These are phyloP conservation scores for Odocoileus virginianus DNA, from an alignment of 2,113 vertebrate species.

Conservation along the genomic window DNA sequence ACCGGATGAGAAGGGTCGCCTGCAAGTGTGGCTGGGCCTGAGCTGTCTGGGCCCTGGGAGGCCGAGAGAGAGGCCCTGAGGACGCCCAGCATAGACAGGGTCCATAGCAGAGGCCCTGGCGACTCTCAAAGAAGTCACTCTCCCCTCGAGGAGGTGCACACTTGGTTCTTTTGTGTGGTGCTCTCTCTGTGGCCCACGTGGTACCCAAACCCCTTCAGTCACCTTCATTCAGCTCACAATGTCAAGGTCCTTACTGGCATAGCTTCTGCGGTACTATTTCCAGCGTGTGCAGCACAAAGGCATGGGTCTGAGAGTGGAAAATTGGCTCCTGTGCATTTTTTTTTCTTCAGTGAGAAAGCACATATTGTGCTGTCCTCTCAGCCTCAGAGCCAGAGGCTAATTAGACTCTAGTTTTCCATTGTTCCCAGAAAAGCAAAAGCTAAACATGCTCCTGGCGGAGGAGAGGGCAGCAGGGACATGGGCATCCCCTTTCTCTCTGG, in stretches of 20 bases:
- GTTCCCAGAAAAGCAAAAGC: slow-evolving; percentile 11
- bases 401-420: background rate
- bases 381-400: slow-evolving; percentile 7
- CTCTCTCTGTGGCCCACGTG: background rate
- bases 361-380: background rate
- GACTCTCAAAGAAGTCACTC: background rate
- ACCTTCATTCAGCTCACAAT: accelerated
- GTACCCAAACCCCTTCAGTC: background rate
- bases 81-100: accelerated
- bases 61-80: background rate
- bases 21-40: too few relatives aligned
- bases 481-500: background rate
- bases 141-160: accelerated
- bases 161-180: accelerated
- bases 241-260: accelerated
- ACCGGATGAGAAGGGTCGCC: accelerated
- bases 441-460: background rate
- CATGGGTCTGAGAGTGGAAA: background rate
- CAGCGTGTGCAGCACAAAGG: background rate
- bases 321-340: background rate
- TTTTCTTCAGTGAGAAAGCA: background rate
- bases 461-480: background rate
- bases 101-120: background rate
- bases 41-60: background rate
- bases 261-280: background rate